phyloP scores from a whole-genome alignment of 2,113 vertebrate species.

The Engraulis encrasicolus region DNA sequence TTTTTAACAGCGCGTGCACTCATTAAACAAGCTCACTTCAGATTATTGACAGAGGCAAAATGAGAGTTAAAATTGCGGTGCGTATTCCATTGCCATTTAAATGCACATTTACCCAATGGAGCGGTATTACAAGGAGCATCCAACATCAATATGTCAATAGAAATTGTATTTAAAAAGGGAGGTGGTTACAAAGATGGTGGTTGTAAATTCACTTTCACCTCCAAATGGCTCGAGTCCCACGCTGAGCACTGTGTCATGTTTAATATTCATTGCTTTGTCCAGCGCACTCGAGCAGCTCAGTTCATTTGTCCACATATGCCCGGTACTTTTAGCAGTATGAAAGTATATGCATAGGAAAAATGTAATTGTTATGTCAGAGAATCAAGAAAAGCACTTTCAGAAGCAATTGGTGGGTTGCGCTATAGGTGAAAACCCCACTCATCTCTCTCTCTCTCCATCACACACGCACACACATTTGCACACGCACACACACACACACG shows the following conservation, averaged over 20 bases:
- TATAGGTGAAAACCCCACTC: neutral
- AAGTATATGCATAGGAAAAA: neutral
- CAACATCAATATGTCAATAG: constrained; percentile 8
- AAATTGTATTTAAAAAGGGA: constrained; percentile 3
- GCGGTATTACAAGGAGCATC: neutral
- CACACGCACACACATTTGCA: too few species aligned
- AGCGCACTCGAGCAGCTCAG: neutral
- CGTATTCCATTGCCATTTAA: constrained; percentile 5
- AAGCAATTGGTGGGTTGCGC: neutral
- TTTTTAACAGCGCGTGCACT: neutral
- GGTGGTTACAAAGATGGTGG: neutral
- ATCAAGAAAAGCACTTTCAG: constrained; percentile 2
- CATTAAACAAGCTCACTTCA: neutral
- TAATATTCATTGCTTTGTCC: constrained; percentile 13
- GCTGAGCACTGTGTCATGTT: neutral
- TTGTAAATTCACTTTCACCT: neutral
- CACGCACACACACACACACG: too few species aligned
- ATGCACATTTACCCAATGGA: neutral
- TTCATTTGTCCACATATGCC: neutral
- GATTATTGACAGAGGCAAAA: neutral
- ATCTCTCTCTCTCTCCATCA: too few species aligned
- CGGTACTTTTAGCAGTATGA: neutral
- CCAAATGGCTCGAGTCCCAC: neutral
- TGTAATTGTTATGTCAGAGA: neutral
- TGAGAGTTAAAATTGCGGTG: neutral